Conservation (phyloP, 2,888 invertebrate species). For the Hypomecis punctinalis region DNA sequence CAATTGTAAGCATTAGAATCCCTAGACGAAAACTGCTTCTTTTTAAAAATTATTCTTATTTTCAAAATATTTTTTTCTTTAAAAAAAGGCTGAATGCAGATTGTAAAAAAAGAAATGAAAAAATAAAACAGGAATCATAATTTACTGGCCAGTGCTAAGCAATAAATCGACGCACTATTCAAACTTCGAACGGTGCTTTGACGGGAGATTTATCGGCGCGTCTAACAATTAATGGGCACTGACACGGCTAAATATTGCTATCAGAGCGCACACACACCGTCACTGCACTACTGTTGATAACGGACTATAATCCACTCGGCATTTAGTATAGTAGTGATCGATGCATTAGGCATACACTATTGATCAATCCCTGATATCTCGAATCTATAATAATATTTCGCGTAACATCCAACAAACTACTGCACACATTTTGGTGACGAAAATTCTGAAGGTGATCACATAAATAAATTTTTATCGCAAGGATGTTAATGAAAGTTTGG, state of each 20-base stretch:
- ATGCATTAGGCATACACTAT: background rate
- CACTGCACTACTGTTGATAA: background rate
- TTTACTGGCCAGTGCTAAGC: slow-evolving; percentile 1
- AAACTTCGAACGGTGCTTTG: slow-evolving; percentile 17
- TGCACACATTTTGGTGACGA: no score
- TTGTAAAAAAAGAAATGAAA: background rate
- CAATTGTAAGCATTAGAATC: no score
- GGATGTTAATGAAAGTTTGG: no score
- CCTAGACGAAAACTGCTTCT: no score
- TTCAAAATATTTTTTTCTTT: no score
- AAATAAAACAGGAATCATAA: background rate
- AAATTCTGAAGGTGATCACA: no score
- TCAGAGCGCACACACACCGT: slow-evolving; percentile 11
- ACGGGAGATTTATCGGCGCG: slow-evolving; percentile 18
- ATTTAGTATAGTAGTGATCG: background rate
- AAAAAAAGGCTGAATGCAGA: slow-evolving; percentile 5
- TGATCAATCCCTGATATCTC: no score
- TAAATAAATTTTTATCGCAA: no score
- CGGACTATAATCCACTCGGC: background rate
- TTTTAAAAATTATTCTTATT: no score
- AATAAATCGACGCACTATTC: slow-evolving; percentile 14
- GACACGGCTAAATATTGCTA: slow-evolving; percentile 17
- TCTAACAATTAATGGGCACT: slow-evolving; percentile 18
- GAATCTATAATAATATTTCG: no score
- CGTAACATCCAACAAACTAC: no score